Evolutionary conservation across 2,888 invertebrate species (phyloP).

Genomic region (Drosophila borealis): DNA sequence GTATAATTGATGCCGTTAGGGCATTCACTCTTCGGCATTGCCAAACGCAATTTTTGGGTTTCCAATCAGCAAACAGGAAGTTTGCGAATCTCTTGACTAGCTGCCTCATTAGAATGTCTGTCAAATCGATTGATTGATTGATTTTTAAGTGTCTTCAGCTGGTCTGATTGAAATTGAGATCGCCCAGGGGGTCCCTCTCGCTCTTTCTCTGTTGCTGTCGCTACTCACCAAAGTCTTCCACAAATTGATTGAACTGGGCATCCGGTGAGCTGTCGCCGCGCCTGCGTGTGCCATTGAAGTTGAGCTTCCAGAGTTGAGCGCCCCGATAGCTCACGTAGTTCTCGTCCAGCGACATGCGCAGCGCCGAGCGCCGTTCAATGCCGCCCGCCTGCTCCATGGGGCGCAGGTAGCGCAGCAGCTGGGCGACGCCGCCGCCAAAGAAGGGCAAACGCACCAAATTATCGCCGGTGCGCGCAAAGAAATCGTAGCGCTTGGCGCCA

Average conservation of each 20-base stretch:
- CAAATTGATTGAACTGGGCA: constrained; percentile 63
- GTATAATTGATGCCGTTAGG: too few relatives aligned
- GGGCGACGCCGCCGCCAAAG: constrained; percentile 77
- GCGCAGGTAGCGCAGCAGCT: constrained; percentile 71
- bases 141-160: constrained; percentile 10
- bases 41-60: background rate
- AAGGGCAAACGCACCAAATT: constrained; percentile 63
- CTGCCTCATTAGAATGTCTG: background rate
- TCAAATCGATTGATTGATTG: constrained; percentile 10
- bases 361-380: constrained; percentile 68
- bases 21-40: background rate
- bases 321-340: constrained; percentile 81
- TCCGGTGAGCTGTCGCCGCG: constrained; percentile 41
- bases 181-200: background rate
- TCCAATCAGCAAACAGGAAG: background rate
- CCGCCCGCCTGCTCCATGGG: constrained; percentile 50
- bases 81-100: background rate
- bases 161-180: background rate
- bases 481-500: constrained; percentile 9
- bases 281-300: constrained; percentile 69
- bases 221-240: constrained; percentile 76
- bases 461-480: constrained; percentile 36
- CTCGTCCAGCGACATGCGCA: constrained; percentile 77
- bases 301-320: constrained; percentile 80
- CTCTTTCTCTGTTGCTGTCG: too few relatives aligned